These are phyloP conservation scores for Pimpla rufipes DNA, from an alignment of 2,888 invertebrate genomes.

Conservation along the genomic window DNA sequence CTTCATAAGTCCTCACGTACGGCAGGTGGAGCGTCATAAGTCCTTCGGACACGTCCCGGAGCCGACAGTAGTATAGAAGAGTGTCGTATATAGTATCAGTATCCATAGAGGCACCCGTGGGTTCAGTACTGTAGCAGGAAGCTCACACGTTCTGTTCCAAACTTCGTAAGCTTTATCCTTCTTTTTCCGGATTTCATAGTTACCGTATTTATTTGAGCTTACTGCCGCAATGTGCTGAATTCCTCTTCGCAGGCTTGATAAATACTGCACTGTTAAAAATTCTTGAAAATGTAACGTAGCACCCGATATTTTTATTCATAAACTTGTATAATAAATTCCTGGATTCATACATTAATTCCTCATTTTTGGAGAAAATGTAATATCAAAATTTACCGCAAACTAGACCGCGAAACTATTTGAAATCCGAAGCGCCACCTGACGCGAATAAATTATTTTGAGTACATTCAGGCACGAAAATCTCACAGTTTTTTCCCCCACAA, in stretches of 20 bases:
- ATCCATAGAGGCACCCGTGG: background rate
- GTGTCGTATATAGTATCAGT: background rate
- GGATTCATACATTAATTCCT: too few relatives aligned
- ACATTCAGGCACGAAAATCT: background rate
- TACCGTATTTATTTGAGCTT: background rate
- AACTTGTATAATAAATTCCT: too few relatives aligned
- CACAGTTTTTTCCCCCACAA: background rate
- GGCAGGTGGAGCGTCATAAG: slow-evolving; percentile 52
- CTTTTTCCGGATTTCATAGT: background rate
- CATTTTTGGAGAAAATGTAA: too few relatives aligned
- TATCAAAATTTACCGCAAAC: too few relatives aligned
- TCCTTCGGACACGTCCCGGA: slow-evolving; percentile 33
- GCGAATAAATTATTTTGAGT: background rate
- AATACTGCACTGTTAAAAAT: too few relatives aligned
- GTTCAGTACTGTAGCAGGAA: background rate
- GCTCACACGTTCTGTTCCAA: background rate
- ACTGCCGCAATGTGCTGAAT: background rate
- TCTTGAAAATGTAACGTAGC: too few relatives aligned
- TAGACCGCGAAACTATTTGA: too few relatives aligned
- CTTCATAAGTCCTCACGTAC: slow-evolving; percentile 52
- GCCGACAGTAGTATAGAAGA: background rate
- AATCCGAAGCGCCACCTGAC: background rate
- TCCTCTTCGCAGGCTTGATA: too few relatives aligned
- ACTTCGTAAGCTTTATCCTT: background rate
- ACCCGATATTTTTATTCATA: too few relatives aligned